Evolutionary conservation across 2,888 invertebrate genomes (phyloP).

Genomic region (Drosophila formosana): DNA sequence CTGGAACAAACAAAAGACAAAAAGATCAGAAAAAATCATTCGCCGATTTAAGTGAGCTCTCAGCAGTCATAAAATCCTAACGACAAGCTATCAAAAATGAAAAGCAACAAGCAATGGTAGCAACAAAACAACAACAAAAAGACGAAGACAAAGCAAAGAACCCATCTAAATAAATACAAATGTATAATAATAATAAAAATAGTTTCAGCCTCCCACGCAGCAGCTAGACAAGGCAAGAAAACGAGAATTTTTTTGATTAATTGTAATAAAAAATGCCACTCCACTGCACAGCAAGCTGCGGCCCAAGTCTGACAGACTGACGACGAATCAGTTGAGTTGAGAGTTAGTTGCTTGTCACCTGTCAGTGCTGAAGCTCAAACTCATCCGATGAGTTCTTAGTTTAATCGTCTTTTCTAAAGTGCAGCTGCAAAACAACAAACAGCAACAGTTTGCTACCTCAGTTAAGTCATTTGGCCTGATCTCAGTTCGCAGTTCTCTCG

Average conservation of each 20-base stretch:
- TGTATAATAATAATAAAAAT: constrained; percentile 37
- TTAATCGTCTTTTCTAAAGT: constrained; percentile 45
- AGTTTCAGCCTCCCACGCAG: constrained; percentile 64
- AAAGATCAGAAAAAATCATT: constrained; percentile 35
- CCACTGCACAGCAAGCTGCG: constrained; percentile 17
- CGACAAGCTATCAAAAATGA: constrained; percentile 53
- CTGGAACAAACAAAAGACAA: constrained; percentile 20
- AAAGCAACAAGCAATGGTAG: constrained; percentile 23
- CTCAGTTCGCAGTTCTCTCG: constrained; percentile 40
- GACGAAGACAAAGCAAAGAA: constrained; percentile 40
- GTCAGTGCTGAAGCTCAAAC: constrained; percentile 49
- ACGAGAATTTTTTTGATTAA: constrained; percentile 60
- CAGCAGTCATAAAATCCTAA: constrained; percentile 60
- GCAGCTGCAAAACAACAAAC: constrained; percentile 35
- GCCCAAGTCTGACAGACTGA: constrained; percentile 18
- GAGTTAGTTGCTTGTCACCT: constrained; percentile 59
- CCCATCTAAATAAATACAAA: constrained; percentile 60
- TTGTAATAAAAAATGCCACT: constrained; percentile 62
- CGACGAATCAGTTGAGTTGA: constrained; percentile 18
- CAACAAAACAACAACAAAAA: constrained; percentile 22
- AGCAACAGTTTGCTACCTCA: constrained; percentile 29
- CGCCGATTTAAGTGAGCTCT: constrained; percentile 56
- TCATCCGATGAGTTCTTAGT: constrained; percentile 31
- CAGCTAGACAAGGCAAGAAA: constrained; percentile 27
- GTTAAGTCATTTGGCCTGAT: constrained; percentile 27